A percentile compares a stretch with the other conserved stretches of the same genome.
phyloP scores from a whole-genome alignment of 2,888 invertebrate species.

The Lydus trimaculatus region DNA sequence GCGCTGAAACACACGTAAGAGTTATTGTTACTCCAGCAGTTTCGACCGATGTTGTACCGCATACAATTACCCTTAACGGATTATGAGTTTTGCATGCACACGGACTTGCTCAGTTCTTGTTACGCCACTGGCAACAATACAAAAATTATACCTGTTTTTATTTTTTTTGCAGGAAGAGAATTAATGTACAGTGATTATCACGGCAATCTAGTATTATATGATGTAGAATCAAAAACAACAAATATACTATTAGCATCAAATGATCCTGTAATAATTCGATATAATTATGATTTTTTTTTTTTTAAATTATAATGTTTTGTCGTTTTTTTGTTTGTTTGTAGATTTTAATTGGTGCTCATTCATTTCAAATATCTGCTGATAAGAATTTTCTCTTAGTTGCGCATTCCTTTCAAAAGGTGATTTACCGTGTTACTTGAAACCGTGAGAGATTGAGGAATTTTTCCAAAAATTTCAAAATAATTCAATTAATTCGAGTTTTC shows the following conservation, averaged over 20 bases:
- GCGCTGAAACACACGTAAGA: no score
- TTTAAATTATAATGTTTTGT: conserved; percentile 22
- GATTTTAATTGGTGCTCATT: conserved; percentile 59
- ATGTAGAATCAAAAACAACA: conserved; percentile 53
- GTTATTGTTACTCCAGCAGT: no score
- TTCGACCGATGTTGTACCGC: no score
- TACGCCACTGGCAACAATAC: no score
- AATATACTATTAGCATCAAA: conserved; percentile 40
- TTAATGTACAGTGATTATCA: conserved; percentile 69
- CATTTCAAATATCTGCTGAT: conserved; percentile 71
- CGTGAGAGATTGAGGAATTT: background rate
- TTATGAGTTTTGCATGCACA: no score
- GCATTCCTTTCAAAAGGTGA: conserved; percentile 70
- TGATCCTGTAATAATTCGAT: conserved; percentile 46
- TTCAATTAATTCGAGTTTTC: background rate
- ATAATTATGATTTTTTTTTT: background rate
- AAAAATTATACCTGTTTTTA: no score
- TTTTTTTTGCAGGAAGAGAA: conserved; percentile 66
- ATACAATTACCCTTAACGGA: no score
- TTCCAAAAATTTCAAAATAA: background rate
- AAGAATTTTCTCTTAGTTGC: conserved; percentile 69
- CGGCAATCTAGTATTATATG: conserved; percentile 66
- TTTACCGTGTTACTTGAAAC: conserved; percentile 20
- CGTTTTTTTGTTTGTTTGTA: conserved; percentile 45
- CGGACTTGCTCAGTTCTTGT: no score